Conservation (phyloP, 1,140 invertebrate genomes). For the Lysiphlebus fabarum region DNA sequence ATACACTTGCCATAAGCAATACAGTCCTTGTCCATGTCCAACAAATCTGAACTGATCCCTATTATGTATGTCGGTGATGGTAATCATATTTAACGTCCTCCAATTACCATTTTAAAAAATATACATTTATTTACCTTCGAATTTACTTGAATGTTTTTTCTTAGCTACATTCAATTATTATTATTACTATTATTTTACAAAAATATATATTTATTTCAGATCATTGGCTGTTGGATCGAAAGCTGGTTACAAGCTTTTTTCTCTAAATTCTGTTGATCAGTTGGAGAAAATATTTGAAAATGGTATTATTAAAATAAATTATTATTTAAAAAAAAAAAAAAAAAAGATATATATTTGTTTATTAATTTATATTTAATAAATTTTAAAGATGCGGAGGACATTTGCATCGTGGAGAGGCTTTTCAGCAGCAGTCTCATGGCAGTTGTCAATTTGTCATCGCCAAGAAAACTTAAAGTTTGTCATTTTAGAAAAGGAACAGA, state of each 20-base stretch:
- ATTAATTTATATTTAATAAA: no score
- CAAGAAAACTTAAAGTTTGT: conserved; percentile 91
- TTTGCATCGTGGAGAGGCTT: conserved; percentile 90
- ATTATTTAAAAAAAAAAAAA: neutral
- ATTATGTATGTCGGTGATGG: conserved; percentile 10
- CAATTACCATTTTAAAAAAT: conserved; percentile 1
- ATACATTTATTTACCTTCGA: neutral
- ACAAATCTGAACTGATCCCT: neutral
- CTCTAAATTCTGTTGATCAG: conserved; percentile 78
- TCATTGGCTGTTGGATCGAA: conserved; percentile 89
- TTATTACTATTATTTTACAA: no score
- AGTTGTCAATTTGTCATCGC: conserved; percentile 86
- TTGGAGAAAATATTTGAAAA: conserved; percentile 86
- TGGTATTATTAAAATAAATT: conserved; percentile 51
- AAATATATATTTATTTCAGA: conserved; percentile 57
- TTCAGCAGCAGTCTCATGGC: conserved; percentile 97
- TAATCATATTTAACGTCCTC: conserved; percentile 6
- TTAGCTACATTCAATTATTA: no score
- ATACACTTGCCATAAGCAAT: conserved; percentile 11
- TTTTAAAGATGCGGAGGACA: conserved; percentile 73
- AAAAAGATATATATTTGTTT: neutral
- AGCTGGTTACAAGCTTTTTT: conserved; percentile 84
- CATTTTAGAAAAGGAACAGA: conserved; percentile 98
- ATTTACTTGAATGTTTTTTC: no score
- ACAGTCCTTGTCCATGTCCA: conserved; percentile 12